Evolutionary conservation across 2,888 invertebrate genomes (phyloP).

Genomic region (Mimachlamys varia): DNA sequence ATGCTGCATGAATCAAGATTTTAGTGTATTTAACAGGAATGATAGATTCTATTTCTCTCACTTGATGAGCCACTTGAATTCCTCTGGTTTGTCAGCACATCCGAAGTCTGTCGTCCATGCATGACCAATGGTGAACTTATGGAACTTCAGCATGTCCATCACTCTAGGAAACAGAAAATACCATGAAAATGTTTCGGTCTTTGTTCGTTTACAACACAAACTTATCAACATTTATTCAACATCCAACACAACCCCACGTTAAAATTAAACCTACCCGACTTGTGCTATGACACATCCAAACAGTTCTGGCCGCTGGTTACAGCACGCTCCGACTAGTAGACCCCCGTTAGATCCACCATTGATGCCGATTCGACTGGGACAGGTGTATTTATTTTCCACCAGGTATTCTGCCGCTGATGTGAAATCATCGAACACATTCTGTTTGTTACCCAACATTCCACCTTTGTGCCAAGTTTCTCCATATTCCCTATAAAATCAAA

Average conservation of each 20-base stretch:
- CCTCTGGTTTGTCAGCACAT: conserved; percentile 90
- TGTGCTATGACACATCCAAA: conserved; percentile 96
- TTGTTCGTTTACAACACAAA: no score
- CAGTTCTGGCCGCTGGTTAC: conserved; percentile 96
- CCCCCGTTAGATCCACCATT: conserved; percentile 99
- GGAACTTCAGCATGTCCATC: conserved; percentile 97
- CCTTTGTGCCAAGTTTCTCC: conserved; percentile 97
- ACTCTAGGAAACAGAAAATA: conserved; percentile 86
- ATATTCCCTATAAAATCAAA: conserved; percentile 89
- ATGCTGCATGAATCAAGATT: no score
- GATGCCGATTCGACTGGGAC: conserved; percentile 87
- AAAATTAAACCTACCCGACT: conserved; percentile 90
- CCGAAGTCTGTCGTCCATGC: conserved; percentile 99
- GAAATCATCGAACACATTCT: conserved; percentile 99
- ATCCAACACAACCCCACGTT: no score
- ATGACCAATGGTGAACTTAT: conserved; percentile 97
- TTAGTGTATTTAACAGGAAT: no score
- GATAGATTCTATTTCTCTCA: conserved; percentile 57
- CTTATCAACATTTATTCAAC: no score
- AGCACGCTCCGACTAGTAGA: conserved; percentile 95
- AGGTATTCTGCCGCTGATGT: conserved; percentile 95
- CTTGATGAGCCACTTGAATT: conserved; percentile 88
- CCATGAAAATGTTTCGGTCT: no score
- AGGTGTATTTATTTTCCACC: conserved; percentile 90
- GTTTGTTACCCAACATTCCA: conserved; percentile 95